Conservation (phyloP, 2,113 vertebrate genomes). For the Hemicordylus capensis region DNA sequence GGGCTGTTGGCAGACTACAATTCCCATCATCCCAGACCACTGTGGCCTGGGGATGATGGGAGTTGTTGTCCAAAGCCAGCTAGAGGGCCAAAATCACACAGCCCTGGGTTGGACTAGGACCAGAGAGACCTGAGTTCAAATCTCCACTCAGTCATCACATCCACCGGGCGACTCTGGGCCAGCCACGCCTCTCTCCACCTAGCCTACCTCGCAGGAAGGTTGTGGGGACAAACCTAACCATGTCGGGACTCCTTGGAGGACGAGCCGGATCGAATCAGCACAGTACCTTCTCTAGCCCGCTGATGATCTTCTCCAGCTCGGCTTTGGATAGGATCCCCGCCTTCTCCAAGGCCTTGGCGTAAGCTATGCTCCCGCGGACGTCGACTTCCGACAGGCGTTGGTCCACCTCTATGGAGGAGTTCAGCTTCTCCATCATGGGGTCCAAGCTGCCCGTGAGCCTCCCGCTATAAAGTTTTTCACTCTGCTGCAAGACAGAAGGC, state of each 20-base stretch:
- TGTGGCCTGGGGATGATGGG: too few species aligned
- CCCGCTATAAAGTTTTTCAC: constrained; percentile 91
- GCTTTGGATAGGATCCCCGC: constrained; percentile 82
- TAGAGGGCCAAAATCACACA: too few species aligned
- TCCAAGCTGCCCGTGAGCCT: constrained; percentile 89
- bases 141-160: too few species aligned
- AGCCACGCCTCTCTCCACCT: too few species aligned
- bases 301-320: constrained; percentile 83
- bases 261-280: too few species aligned
- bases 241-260: too few species aligned
- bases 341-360: constrained; percentile 89
- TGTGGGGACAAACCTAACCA: too few species aligned
- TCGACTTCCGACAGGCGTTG: constrained; percentile 88
- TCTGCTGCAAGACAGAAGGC: constrained; percentile 72
- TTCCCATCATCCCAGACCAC: background rate
- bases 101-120: too few species aligned
- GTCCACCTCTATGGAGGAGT: constrained; percentile 87
- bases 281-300: constrained; percentile 87
- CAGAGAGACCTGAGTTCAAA: too few species aligned
- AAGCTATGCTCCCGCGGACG: constrained; percentile 90
- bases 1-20: background rate
- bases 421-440: constrained; percentile 93
- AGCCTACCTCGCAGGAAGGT: too few species aligned
- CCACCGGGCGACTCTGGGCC: too few species aligned
- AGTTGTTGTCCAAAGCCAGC: too few species aligned